These are phyloP conservation scores for Acronicta psi DNA, from an alignment of 2,888 invertebrate species.

Conservation along the genomic window DNA sequence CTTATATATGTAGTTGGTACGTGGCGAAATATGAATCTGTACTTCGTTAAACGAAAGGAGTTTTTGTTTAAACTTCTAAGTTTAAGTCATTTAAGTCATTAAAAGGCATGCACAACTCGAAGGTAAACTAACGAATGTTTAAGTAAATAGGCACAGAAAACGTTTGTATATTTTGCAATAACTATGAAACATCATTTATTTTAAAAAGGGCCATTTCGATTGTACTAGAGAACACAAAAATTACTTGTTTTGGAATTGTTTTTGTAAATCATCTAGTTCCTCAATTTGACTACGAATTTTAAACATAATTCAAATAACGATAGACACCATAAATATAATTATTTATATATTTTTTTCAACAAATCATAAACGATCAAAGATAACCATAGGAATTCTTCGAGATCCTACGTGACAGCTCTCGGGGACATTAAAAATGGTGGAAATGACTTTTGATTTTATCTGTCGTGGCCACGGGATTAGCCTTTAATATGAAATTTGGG, in stretches of 20 bases:
- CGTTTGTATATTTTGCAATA: neutral
- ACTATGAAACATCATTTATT: neutral
- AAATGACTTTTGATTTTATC: slow-evolving; percentile 64
- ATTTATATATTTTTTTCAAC: slow-evolving; percentile 18
- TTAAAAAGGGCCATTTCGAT: too few relatives aligned
- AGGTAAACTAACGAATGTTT: slow-evolving; percentile 8
- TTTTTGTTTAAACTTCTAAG: slow-evolving; percentile 18
- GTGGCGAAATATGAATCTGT: slow-evolving; percentile 22
- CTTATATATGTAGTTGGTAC: slow-evolving; percentile 27
- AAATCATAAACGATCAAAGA: slow-evolving; percentile 54
- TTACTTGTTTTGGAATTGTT: too few relatives aligned
- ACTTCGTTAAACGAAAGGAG: slow-evolving; percentile 15
- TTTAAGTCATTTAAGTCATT: slow-evolving; percentile 5
- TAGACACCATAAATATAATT: neutral
- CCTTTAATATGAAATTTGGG: slow-evolving; percentile 16
- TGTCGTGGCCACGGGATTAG: slow-evolving; percentile 55
- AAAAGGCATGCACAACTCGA: slow-evolving; percentile 10
- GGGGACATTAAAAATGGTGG: slow-evolving; percentile 57
- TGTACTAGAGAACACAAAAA: too few relatives aligned
- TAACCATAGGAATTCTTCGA: slow-evolving; percentile 57
- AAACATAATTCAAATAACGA: too few relatives aligned
- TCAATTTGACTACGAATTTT: neutral
- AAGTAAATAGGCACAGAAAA: slow-evolving; percentile 8
- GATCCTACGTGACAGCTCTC: slow-evolving; percentile 58
- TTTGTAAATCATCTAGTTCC: too few relatives aligned